Conservation (phyloP, 2,113 vertebrate genomes). For the Pluvialis apricaria region DNA sequence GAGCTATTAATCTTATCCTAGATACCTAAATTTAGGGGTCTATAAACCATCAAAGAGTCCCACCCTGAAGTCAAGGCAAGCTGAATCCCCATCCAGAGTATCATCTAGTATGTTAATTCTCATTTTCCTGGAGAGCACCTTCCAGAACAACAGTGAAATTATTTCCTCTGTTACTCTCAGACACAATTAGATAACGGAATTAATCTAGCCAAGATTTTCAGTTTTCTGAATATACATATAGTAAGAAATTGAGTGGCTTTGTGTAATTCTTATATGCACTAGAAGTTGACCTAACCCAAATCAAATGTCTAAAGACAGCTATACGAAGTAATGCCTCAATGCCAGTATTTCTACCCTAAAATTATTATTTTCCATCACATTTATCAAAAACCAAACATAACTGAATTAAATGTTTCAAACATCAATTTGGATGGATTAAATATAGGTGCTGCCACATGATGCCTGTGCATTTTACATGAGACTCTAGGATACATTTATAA, state of each 20-base stretch:
- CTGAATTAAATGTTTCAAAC: background rate
- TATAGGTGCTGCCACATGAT: background rate
- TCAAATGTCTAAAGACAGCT: background rate
- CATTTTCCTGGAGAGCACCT: background rate
- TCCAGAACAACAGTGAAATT: background rate
- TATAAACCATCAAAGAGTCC: background rate
- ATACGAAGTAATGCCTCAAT: background rate
- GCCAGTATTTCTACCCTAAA: background rate
- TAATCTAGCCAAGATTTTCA: background rate
- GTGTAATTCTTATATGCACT: background rate
- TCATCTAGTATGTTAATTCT: background rate
- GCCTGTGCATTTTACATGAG: background rate
- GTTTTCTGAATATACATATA: background rate
- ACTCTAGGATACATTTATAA: background rate
- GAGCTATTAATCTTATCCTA: background rate
- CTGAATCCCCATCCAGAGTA: background rate
- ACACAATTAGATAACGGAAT: background rate
- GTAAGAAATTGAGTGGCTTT: background rate
- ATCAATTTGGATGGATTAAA: background rate
- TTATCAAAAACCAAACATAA: background rate
- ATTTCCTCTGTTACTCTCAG: background rate
- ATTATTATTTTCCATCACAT: background rate
- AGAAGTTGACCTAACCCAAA: background rate
- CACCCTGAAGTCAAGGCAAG: background rate
- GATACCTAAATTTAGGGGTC: background rate